Evolutionary conservation across 2,113 vertebrate species (phyloP), one percentile per base, ranked within the genome.

Genomic region (Peucedramus taeniatus): DNA sequence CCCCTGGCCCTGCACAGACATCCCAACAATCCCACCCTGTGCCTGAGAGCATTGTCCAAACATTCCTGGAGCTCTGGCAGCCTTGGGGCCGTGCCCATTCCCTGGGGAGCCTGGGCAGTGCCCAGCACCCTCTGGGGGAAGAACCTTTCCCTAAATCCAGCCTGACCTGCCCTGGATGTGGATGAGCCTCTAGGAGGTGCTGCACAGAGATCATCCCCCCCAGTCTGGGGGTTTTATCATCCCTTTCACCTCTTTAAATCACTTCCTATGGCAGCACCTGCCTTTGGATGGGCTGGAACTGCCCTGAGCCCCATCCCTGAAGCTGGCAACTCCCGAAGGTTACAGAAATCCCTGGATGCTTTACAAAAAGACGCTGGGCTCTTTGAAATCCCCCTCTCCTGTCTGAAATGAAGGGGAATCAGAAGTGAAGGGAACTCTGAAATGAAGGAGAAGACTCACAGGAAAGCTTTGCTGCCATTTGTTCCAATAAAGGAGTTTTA

Each of bases 401-500:
- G 2, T 47, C n/a, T 64, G 65, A 49, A 54, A 63, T 30, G 20
- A n/a, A 54, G 9, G 2, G 12, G 16, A 54, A 63, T 26, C 49
- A n/a, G 30, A n/a, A 47, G 3, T 79, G 20, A 47, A 47, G 16
- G 40, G 20, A 45, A 37, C 54, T 10, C 30, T 56, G 81, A 81
- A 82, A 35, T 4, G 39, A 57, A 64, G 21, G 33, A 57, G 23
- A 49, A 70, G 69, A 59, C 23, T 16, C 49, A 2, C 9, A 15
- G 51, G 31, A 5, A 85, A 56, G 26, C 10, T 83, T 88, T 24
- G 15, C 21, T 88, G 49, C 22, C 3, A 1, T n/a, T 59, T 37
- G 11, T 37, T 26, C 6, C n/a, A 1, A 0, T 57, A 4, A 5
- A 1, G 3, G 26, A 50, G 44, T 6, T 40, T 45, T 37, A 35